Evolutionary conservation across 2,113 vertebrate species (phyloP), one percentile per base, ranked within the genome.

Genomic region (Mesocricetus auratus): DNA sequence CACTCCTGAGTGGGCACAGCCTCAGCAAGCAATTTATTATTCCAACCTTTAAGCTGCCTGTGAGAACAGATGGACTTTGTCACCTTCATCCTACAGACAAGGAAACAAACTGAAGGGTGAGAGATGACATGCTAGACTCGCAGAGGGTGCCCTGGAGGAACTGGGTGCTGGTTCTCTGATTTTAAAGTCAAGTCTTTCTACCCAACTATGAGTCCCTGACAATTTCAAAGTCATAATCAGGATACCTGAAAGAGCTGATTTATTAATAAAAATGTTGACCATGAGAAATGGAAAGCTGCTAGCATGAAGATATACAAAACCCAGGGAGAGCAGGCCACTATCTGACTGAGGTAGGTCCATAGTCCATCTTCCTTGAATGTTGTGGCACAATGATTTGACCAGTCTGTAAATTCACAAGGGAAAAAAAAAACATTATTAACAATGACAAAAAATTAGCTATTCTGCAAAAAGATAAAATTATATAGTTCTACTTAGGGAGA

Each of bases 161-260:
- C 15, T 42, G 90, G 56, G 50, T 33, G 45, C 15, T 81, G 83
- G 22, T 50, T 58, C 92, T 94, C n/a, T 90, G 73, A 88, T 74
- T 94, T 94, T 58, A 86, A 96, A 85, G 82, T 73, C 31, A 78
- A 83, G 56, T 71, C 56, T 91, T 94, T 96, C 13, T 79, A 53
- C 5, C 15, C 74, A 45, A 88, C 13, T 64, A 62, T 5, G 22
- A 26, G 7, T 60, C 60, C 75, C 1, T 71, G 21, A 22, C 82
- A 87, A 89, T 91, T 82, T 79, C 77, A 96, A 69, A 96, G 36
- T 15, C 58, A 95, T 64, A 74, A 47, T 75, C 56, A 86, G 42
- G 91, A 94, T 98, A 99, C 99, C 99, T 99, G 99, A 97, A 99
- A 99, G 81, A 99, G 98, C 97, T 99, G 99, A 97, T 99, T 87